These are phyloP conservation scores for Anguilla japonica DNA, from an alignment of 2,113 vertebrate species.

Conservation along the genomic window DNA sequence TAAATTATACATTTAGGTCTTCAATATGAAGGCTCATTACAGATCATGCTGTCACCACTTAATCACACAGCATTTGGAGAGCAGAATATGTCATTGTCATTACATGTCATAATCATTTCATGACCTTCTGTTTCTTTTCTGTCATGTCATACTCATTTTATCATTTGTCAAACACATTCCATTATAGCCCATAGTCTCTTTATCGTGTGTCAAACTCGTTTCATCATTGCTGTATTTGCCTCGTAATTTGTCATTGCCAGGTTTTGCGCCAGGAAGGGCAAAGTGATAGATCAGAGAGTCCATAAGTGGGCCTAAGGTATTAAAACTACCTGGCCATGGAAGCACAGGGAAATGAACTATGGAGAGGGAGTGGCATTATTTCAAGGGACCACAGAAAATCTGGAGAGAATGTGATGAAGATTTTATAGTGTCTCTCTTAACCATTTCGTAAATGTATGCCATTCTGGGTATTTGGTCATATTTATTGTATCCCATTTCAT, in stretches of 20 bases:
- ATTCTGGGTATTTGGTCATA: background rate
- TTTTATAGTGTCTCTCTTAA: background rate
- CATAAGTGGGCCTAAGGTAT: background rate
- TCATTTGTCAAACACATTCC: constrained; percentile 34
- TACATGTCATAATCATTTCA: constrained; percentile 27
- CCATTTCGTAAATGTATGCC: background rate
- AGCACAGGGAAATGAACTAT: background rate
- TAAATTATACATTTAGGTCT: background rate
- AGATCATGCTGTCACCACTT: constrained; percentile 11
- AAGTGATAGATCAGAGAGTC: background rate
- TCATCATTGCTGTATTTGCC: background rate
- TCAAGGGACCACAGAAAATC: background rate
- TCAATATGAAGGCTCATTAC: background rate
- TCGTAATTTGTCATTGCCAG: constrained; percentile 6
- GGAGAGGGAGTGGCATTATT: background rate
- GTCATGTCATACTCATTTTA: constrained; percentile 27
- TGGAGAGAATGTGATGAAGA: background rate
- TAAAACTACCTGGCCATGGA: constrained; percentile 2
- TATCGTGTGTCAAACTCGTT: constrained; percentile 30
- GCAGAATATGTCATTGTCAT: constrained; percentile 22
- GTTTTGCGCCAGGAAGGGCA: background rate
- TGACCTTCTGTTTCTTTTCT: constrained; percentile 39
- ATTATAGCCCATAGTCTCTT: constrained; percentile 22
- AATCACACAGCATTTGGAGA: constrained; percentile 17
- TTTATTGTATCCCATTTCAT: background rate